Conservation (phyloP, 2,797 vertebrate genomes). For the Coranthus polyacanthus region DNA sequence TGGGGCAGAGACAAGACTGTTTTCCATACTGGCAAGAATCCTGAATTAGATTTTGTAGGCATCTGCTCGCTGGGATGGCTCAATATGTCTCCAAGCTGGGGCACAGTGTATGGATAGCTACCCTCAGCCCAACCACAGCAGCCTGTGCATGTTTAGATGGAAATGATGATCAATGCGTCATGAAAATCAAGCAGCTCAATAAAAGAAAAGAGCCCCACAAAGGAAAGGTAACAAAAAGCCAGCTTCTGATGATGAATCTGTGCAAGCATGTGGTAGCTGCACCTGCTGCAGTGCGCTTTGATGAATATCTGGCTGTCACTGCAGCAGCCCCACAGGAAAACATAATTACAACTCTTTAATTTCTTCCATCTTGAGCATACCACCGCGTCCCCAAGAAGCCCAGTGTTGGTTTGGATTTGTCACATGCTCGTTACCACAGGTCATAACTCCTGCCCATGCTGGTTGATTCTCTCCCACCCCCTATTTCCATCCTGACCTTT, state of each 20-base stretch:
- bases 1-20: conserved; percentile 64
- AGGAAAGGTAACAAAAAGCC: conserved; percentile 33
- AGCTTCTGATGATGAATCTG: conserved; percentile 7
- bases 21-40: conserved; percentile 70
- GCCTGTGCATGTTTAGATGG: conserved; percentile 32
- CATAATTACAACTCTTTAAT: conserved; percentile 72
- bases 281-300: conserved; percentile 63
- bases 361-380: conserved; percentile 58
- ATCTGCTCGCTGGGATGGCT: conserved; percentile 68
- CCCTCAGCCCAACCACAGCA: conserved; percentile 34
- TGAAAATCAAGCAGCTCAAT: conserved; percentile 50
- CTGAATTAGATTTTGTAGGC: conserved; percentile 68
- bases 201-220: conserved; percentile 25
- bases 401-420: conserved; percentile 55
- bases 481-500: not conserved
- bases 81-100: conserved; percentile 63
- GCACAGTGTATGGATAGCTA: conserved; percentile 21
- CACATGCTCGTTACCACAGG: conserved; percentile 64
- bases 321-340: conserved; percentile 59
- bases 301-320: conserved; percentile 73
- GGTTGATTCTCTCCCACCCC: not conserved
- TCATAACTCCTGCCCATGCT: conserved; percentile 40
- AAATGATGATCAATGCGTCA: conserved; percentile 52
- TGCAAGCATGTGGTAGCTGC: conserved; percentile 37
- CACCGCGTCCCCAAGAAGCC: conserved; percentile 38